Base-by-base conservation (phyloP, 2,797 vertebrate species). In the Malurus leucopterus region DNA sequence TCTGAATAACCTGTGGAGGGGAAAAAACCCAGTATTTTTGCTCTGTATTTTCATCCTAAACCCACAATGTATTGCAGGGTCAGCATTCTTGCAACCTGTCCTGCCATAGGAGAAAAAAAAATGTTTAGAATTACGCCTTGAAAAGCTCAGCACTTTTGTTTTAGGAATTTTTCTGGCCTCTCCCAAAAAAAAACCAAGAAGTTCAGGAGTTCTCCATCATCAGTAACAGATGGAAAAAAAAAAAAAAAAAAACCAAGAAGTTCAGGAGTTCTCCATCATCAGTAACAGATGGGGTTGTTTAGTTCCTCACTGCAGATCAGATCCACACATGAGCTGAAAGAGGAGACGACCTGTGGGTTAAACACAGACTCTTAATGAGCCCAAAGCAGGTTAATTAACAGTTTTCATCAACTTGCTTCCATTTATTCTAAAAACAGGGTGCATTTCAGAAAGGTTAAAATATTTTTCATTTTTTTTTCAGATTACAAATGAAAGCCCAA, bases 331-430 rank as follows among this genome's bases (percentile, higher is more conserved):
- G 65, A 51, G 29, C 79, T 85, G 90, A 13, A 62, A 92, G 63
- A 85, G 44, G 29, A 81, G 73, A 13, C 4, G 88, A 90, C 94
- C 93, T 90, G 2, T 13, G 49, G 95, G 93, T 96, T 89, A 96
- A 94, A 91, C 79, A 55, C 38, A 85, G 85, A 51, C 73, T 51
- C 67, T 69, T 92, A 95, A 92, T 95, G 81, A 93, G 94, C 88
- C 9, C 2, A 94, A 90, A 95, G 85, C 58, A 73, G 92, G 90
- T 93, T 96, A 95, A 96, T 97, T 92, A 95, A 69, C 74, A 88
- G 65, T 85, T 93, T 92, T 90, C 89, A 84, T 94, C 90, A 89
- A 69, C 89, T 91, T 50, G 5, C 78, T 91, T 72, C 79, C 17
- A 92, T 94, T 94, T 82, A 82, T 92, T 94, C 87, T 67, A 71